A percentile compares a stretch with the other conserved stretches of the same genome.
Evolutionary conservation across 2,888 invertebrate genomes (phyloP).

Genomic region (Suillia variegata): DNA sequence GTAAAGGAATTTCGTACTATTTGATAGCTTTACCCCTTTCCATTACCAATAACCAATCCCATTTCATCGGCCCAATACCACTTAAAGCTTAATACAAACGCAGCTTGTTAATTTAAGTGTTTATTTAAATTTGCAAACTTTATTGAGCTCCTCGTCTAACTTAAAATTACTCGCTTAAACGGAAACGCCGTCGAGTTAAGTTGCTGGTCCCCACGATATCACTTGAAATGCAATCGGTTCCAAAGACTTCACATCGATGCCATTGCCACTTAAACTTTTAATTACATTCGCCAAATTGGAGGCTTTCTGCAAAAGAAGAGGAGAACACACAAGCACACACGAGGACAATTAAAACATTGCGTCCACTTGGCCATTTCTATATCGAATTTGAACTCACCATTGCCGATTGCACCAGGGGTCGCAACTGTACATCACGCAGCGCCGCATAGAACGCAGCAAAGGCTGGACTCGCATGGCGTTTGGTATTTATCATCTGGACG

Average conservation of each 20-base stretch:
- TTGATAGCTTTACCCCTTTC: too few relatives aligned
- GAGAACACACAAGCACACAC: neutral
- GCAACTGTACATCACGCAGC: slow-evolving; percentile 40
- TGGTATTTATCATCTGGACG: slow-evolving; percentile 45
- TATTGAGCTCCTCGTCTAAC: too few relatives aligned
- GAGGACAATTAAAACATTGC: neutral
- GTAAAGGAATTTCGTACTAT: too few relatives aligned
- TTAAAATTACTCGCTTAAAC: too few relatives aligned
- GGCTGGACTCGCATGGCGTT: slow-evolving; percentile 33
- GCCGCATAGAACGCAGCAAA: slow-evolving; percentile 49
- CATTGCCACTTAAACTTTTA: slow-evolving; percentile 35
- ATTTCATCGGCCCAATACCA: too few relatives aligned
- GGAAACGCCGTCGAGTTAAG: too few relatives aligned
- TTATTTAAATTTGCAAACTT: too few relatives aligned
- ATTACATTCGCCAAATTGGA: slow-evolving; percentile 35
- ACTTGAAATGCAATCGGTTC: slow-evolving; percentile 43
- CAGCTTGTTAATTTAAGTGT: too few relatives aligned
- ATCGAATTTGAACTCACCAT: slow-evolving; percentile 36
- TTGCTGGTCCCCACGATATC: slow-evolving; percentile 50
- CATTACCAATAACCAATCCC: too few relatives aligned
- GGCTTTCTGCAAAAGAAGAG: slow-evolving; percentile 31
- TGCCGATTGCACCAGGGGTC: slow-evolving; percentile 34
- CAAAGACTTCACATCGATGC: slow-evolving; percentile 40
- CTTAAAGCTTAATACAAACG: too few relatives aligned
- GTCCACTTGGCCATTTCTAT: too few relatives aligned